Evolutionary conservation across 2,888 invertebrate genomes (phyloP).

Genomic region (Sarcophaga carnaria): DNA sequence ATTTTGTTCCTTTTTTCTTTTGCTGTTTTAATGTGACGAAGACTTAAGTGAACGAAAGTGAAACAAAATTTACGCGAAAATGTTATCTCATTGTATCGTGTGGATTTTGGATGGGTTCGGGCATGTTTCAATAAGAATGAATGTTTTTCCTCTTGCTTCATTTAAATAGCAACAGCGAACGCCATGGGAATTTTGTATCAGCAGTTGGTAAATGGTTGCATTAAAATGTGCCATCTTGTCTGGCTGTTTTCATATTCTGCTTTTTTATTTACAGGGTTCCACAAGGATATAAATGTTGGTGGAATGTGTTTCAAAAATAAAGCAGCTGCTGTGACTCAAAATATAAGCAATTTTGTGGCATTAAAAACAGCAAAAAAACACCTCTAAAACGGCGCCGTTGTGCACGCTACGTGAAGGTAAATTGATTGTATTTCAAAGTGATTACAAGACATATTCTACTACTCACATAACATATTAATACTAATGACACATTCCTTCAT

Average conservation of each 20-base stretch:
- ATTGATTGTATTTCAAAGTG: neutral
- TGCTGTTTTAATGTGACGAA: too few species aligned
- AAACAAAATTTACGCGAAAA: slow-evolving; percentile 41
- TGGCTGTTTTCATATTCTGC: slow-evolving; percentile 21
- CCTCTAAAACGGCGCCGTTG: slow-evolving; percentile 25
- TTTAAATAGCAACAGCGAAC: slow-evolving; percentile 3
- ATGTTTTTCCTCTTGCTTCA: neutral
- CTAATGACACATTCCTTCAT: neutral
- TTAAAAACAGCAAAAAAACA: slow-evolving; percentile 14
- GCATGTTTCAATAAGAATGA: neutral
- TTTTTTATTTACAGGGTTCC: neutral
- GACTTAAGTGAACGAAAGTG: neutral
- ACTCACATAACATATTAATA: neutral
- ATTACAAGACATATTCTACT: neutral
- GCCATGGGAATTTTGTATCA: neutral
- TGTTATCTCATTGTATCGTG: slow-evolving; percentile 55
- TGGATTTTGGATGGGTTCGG: slow-evolving; percentile 20
- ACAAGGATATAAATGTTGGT: neutral
- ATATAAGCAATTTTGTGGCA: slow-evolving; percentile 33
- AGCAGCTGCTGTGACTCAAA: slow-evolving; percentile 26
- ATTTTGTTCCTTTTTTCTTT: neutral
- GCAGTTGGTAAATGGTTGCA: slow-evolving; percentile 8
- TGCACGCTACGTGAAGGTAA: neutral
- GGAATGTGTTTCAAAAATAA: neutral
- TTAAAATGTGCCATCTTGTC: slow-evolving; percentile 45